These are phyloP conservation scores for Brachionus plicatilis DNA, from an alignment of 1,140 invertebrate species.

Conservation along the genomic window DNA sequence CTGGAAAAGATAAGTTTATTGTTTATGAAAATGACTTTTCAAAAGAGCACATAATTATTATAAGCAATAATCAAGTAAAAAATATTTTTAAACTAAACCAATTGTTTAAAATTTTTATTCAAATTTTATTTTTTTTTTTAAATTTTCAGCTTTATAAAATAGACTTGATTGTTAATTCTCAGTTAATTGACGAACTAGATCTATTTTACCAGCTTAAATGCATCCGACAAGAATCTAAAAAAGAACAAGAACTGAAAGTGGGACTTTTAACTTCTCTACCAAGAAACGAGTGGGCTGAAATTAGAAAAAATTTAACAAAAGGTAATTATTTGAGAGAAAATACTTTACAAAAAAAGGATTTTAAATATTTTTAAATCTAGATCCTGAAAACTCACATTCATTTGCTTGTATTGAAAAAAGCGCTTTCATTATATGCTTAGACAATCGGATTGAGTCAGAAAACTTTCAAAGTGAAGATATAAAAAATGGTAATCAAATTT, in stretches of 20 bases:
- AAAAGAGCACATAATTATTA: conserved; percentile 44
- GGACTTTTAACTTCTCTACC: conserved; percentile 76
- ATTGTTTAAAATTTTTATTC: not conserved
- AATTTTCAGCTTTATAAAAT: conserved; percentile 73
- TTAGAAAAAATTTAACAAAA: conserved; percentile 67
- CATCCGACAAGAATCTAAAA: conserved; percentile 49
- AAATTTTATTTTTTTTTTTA: not conserved
- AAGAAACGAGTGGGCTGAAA: conserved; percentile 72
- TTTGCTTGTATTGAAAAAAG: conserved; percentile 75
- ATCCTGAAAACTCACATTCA: conserved; percentile 72
- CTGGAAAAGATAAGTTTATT: conserved; percentile 45
- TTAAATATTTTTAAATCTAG: conserved; percentile 51
- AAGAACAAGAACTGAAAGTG: conserved; percentile 59
- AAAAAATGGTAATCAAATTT: conserved; percentile 65
- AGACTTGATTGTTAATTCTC: conserved; percentile 60
- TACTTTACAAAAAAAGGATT: too few species aligned
- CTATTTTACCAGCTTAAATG: conserved; percentile 58
- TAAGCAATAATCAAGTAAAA: conserved; percentile 39
- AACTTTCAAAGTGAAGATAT: conserved; percentile 58
- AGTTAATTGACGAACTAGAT: conserved; percentile 60
- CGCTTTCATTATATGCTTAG: conserved; percentile 79
- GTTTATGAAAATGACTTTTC: conserved; percentile 15
- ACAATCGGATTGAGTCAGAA: not conserved
- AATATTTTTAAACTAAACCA: not conserved
- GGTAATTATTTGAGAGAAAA: conserved; percentile 55